phyloP scores from a whole-genome alignment of 2,797 vertebrate species.

The Rhodeus uyekii region DNA sequence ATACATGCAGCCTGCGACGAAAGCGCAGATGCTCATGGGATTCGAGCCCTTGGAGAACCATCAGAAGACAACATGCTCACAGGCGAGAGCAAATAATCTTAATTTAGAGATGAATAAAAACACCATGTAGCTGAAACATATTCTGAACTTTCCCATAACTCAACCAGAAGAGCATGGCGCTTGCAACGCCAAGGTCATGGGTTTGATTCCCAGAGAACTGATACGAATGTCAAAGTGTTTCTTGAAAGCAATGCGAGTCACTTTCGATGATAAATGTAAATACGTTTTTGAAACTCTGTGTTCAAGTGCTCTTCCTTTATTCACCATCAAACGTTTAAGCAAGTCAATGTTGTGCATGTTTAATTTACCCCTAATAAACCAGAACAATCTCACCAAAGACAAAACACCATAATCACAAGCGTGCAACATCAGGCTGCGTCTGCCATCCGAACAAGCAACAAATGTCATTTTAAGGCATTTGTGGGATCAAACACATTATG shows the following conservation, averaged over 20 bases:
- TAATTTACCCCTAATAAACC: background rate
- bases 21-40: background rate
- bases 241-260: too few species aligned
- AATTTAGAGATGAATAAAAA: constrained; percentile 26
- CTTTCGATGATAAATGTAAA: too few species aligned
- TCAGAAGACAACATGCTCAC: constrained; percentile 24
- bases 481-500: constrained; percentile 54
- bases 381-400: background rate
- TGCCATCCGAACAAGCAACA: background rate
- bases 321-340: background rate
- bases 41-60: background rate
- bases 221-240: too few species aligned
- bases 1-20: background rate
- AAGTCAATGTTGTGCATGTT: constrained; percentile 7
- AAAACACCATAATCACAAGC: background rate
- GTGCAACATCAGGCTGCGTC: background rate
- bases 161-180: too few species aligned
- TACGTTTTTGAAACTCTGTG: too few species aligned
- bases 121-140: too few species aligned
- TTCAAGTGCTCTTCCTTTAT: background rate
- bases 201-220: too few species aligned
- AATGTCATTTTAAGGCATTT: constrained; percentile 21
- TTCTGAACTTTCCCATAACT: too few species aligned
- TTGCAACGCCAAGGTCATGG: too few species aligned
- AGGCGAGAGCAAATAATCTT: background rate